Conservation (phyloP, 1,140 invertebrate genomes). For the Meloidogyne hapla region DNA sequence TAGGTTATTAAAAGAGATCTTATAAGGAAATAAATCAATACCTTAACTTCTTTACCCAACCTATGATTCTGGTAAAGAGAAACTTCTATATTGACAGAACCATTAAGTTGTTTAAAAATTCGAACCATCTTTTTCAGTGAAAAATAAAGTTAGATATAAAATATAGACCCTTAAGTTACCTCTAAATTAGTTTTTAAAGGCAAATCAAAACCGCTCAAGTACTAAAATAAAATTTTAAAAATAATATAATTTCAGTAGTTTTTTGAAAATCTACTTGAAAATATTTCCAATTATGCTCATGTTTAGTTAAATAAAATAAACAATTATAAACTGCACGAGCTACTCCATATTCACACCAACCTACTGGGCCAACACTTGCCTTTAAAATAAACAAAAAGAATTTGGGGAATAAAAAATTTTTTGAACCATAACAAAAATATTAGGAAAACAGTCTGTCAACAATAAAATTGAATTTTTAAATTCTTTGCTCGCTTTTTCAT, state of each 20-base stretch:
- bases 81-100: conserved; percentile 45
- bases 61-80: not conserved
- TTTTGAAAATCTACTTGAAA: conserved; percentile 31
- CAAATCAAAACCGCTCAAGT: conserved; percentile 52
- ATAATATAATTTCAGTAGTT: too few relatives aligned
- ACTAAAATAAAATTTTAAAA: conserved; percentile 16
- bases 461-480: conserved; percentile 48
- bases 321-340: conserved; percentile 47
- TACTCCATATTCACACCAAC: conserved; percentile 43
- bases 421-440: conserved; percentile 57
- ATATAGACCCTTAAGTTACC: not conserved
- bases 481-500: conserved; percentile 34
- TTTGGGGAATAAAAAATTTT: too few relatives aligned
- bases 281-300: conserved; percentile 50
- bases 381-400: not conserved
- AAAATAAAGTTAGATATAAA: not conserved
- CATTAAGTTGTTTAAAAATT: conserved; percentile 55
- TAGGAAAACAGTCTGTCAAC: conserved; percentile 49
- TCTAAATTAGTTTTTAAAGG: conserved; percentile 58
- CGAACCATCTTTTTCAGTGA: conserved; percentile 45
- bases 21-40: too few relatives aligned
- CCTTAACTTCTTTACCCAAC: not conserved
- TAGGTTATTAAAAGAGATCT: too few relatives aligned
- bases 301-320: conserved; percentile 43
- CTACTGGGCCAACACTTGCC: not conserved